Conservation (phyloP, 2,888 invertebrate genomes). For the Heliconius ismenius region DNA sequence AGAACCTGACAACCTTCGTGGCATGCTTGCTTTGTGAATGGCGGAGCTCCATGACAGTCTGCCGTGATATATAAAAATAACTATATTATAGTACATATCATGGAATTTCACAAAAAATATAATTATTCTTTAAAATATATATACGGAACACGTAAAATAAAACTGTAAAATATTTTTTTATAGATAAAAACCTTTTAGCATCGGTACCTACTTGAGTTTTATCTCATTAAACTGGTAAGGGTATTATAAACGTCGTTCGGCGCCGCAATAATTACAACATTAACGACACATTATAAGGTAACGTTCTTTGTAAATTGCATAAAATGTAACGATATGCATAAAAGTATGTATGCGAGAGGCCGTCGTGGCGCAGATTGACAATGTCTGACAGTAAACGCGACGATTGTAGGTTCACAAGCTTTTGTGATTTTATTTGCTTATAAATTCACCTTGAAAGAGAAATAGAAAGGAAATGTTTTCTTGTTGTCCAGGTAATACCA, state of each 20-base stretch:
- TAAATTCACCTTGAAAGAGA: no score
- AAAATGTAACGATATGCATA: slow-evolving; percentile 14
- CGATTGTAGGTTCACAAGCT: background rate
- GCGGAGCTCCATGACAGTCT: background rate
- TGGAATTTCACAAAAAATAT: background rate
- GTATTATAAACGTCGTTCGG: slow-evolving; percentile 42
- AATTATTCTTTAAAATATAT: background rate
- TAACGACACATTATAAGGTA: slow-evolving; percentile 37
- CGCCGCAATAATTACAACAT: slow-evolving; percentile 44
- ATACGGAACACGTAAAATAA: background rate
- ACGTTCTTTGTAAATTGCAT: slow-evolving; percentile 32
- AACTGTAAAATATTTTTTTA: background rate
- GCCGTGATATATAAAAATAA: no score
- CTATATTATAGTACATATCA: no score
- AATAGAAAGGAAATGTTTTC: no score
- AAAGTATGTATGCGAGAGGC: background rate
- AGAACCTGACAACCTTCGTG: background rate
- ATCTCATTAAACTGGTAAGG: slow-evolving; percentile 31
- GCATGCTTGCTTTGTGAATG: background rate
- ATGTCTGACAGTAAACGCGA: background rate
- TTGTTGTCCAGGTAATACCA: no score
- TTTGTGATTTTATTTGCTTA: background rate
- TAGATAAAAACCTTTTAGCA: slow-evolving; percentile 8
- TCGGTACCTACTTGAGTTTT: slow-evolving; percentile 10
- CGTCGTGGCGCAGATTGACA: background rate